Conservation (phyloP, 2,797 vertebrate species). For the Hypotaenidia philippensis region DNA sequence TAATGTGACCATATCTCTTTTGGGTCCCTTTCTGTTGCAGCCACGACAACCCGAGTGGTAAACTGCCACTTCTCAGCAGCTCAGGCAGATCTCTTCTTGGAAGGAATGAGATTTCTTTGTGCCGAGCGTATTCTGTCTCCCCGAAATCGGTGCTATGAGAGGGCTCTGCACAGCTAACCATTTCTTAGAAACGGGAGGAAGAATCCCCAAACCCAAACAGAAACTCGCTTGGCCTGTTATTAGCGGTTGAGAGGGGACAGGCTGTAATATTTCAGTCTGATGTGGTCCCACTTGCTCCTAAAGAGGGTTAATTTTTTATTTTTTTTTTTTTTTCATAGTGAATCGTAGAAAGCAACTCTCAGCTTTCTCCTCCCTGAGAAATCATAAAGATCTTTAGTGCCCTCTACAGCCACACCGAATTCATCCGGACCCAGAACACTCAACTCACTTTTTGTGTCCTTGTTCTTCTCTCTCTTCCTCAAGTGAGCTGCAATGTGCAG, state of each 20-base stretch:
- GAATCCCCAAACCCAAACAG: slow-evolving; percentile 60
- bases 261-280: slow-evolving; percentile 32
- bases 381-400: slow-evolving; percentile 67
- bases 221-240: slow-evolving; percentile 37
- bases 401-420: slow-evolving; percentile 54
- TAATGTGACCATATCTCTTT: background rate
- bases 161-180: background rate
- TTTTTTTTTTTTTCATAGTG: background rate
- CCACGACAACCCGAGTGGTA: background rate
- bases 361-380: background rate
- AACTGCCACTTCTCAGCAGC: background rate
- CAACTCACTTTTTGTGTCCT: background rate
- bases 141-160: background rate
- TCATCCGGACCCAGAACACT: background rate
- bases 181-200: slow-evolving; percentile 22
- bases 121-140: background rate
- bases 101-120: background rate
- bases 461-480: background rate
- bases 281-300: slow-evolving; percentile 42
- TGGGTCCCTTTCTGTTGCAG: background rate
- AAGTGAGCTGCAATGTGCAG: slow-evolving; percentile 21
- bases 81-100: background rate
- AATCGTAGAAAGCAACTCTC: background rate
- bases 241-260: slow-evolving; percentile 61
- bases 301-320: slow-evolving; percentile 14